phyloP scores from a whole-genome alignment of 2,113 vertebrate species.

The Corythoichthys haematopterus region DNA sequence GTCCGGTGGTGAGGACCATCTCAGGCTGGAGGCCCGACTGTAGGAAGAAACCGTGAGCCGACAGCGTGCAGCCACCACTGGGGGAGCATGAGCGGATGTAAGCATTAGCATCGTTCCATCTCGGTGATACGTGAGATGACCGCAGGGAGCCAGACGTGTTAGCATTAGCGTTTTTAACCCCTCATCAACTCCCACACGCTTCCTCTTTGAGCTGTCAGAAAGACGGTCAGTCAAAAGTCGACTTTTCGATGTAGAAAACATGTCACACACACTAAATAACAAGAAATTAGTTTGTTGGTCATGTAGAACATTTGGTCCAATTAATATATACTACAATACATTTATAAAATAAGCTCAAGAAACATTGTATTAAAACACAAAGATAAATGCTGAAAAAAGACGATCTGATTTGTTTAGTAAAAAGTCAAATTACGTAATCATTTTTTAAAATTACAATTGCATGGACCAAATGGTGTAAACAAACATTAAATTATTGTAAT shows the following conservation, averaged over 20 bases:
- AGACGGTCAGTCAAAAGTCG: conserved; percentile 1
- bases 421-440: no score
- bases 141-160: conserved; percentile 53
- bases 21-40: conserved; percentile 85
- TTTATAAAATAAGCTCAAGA: no score
- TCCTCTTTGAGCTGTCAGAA: conserved; percentile 36
- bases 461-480: no score
- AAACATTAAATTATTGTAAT: no score
- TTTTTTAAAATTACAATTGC: no score
- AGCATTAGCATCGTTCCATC: conserved; percentile 16
- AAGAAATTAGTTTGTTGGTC: background rate
- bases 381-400: no score
- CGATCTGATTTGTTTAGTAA: no score
- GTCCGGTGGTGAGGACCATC: conserved; percentile 85
- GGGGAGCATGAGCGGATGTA: conserved; percentile 24
- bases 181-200: conserved; percentile 48
- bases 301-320: no score
- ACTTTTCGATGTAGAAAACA: conserved; percentile 3
- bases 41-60: conserved; percentile 84
- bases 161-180: conserved; percentile 43
- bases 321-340: no score
- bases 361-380: no score
- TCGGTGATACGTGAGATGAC: conserved; percentile 35
- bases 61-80: conserved; percentile 94
- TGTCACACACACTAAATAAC: background rate